phyloP scores from a whole-genome alignment of 2,888 invertebrate species.

The Ptychoptera contaminata region DNA sequence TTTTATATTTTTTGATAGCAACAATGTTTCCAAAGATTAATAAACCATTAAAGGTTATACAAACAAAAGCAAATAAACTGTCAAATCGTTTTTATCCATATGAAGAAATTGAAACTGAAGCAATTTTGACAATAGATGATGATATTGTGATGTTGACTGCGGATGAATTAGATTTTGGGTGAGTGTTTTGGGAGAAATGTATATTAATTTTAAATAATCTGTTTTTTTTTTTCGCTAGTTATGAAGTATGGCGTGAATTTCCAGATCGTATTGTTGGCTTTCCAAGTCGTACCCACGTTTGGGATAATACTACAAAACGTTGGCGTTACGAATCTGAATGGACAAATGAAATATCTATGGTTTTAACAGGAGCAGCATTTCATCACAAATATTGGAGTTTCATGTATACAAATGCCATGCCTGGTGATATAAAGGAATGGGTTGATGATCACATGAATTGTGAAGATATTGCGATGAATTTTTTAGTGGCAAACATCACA shows the following conservation, averaged over 20 bases:
- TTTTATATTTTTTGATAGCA: slow-evolving; percentile 35
- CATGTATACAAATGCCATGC: slow-evolving; percentile 81
- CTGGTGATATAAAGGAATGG: slow-evolving; percentile 68
- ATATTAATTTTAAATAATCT: slow-evolving; percentile 5
- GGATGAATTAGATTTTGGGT: slow-evolving; percentile 93
- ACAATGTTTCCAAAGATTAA: slow-evolving; percentile 76
- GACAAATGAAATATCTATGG: slow-evolving; percentile 95
- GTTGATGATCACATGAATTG: slow-evolving; percentile 95
- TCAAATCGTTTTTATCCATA: slow-evolving; percentile 95
- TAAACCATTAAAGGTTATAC: slow-evolving; percentile 80
- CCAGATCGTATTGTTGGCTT: slow-evolving; percentile 93
- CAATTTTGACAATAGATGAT: slow-evolving; percentile 87
- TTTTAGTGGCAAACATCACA: slow-evolving; percentile 82
- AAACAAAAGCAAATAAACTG: slow-evolving; percentile 77
- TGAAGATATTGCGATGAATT: slow-evolving; percentile 97
- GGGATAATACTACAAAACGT: slow-evolving; percentile 71
- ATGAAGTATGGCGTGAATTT: slow-evolving; percentile 91
- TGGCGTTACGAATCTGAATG: slow-evolving; percentile 97
- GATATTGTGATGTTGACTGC: slow-evolving; percentile 91
- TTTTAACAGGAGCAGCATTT: slow-evolving; percentile 89
- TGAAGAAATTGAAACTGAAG: slow-evolving; percentile 92
- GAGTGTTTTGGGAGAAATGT: slow-evolving; percentile 29
- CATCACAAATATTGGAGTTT: slow-evolving; percentile 95
- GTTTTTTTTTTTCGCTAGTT: slow-evolving; percentile 22
- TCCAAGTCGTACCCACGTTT: slow-evolving; percentile 85